Evolutionary conservation across 2,113 vertebrate species (phyloP).

Genomic region (Alethe castanea): DNA sequence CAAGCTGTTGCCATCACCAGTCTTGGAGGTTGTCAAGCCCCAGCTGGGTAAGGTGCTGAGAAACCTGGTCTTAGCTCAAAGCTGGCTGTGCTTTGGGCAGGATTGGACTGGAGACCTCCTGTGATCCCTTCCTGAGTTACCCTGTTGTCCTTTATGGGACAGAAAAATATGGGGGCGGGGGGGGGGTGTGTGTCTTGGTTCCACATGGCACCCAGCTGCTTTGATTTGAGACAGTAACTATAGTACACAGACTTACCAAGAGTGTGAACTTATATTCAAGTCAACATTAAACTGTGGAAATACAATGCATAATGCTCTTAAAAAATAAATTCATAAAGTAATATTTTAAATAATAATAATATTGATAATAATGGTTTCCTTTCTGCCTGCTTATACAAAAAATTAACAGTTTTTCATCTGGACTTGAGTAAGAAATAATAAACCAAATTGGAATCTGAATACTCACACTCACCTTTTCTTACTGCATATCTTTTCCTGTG

Average conservation of each 20-base stretch:
- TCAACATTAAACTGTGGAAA: not conserved
- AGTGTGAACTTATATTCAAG: not conserved
- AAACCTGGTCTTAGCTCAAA: not conserved
- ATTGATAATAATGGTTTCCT: not conserved
- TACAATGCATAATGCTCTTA: not conserved
- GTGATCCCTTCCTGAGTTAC: not conserved
- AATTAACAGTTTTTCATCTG: not conserved
- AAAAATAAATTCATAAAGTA: not conserved
- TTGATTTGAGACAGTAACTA: not conserved
- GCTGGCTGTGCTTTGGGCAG: not conserved
- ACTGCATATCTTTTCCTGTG: not conserved
- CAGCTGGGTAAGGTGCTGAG: fast-evolving
- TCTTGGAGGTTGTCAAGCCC: not conserved
- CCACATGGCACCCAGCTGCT: not conserved
- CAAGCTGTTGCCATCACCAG: not conserved
- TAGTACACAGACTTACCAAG: not conserved
- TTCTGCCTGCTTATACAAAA: not conserved
- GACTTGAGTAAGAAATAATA: not conserved
- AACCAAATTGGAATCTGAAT: not conserved
- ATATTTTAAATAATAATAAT: not conserved
- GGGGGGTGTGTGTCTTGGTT: not conserved
- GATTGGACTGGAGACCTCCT: not conserved
- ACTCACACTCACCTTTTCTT: not conserved
- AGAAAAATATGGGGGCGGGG: not conserved
- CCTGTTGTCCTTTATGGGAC: not conserved